Conservation (phyloP, 92 coral and sea anemone genomes). For the Heliopora coerulea region DNA sequence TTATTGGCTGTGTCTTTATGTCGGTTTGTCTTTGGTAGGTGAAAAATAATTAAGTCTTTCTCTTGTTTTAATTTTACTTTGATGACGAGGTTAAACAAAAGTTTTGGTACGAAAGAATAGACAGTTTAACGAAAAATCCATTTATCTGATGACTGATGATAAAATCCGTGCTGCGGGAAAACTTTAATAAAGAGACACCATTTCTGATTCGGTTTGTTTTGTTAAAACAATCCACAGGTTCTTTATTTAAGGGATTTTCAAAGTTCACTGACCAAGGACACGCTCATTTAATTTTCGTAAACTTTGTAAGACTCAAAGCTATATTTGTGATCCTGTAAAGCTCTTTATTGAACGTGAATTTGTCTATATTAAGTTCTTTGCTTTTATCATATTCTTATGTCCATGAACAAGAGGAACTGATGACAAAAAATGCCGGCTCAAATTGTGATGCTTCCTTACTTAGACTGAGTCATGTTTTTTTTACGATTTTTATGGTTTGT, state of each 20-base stretch:
- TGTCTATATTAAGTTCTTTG: no score
- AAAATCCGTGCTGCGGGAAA: background rate
- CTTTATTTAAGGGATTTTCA: conserved; percentile 6
- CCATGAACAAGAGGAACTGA: no score
- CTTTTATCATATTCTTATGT: no score
- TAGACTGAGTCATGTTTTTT: no score
- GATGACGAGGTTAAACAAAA: background rate
- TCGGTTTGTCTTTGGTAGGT: background rate
- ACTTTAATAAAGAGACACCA: background rate
- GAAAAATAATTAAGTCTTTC: background rate
- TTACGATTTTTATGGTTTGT: no score
- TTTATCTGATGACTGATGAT: background rate
- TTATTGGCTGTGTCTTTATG: background rate
- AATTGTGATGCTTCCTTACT: no score
- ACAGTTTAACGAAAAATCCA: background rate
- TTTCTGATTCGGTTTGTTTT: background rate
- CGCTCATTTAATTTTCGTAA: conserved; percentile 9
- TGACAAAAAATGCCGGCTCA: no score
- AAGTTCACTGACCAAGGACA: conserved; percentile 22
- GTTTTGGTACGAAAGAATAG: background rate
- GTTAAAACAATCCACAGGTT: conserved; percentile 18
- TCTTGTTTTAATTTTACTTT: background rate
- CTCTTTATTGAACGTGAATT: no score
- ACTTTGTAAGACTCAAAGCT: no score
- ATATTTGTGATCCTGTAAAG: no score